phyloP scores from a whole-genome alignment of 2,888 invertebrate genomes.

The Arge pagana region DNA sequence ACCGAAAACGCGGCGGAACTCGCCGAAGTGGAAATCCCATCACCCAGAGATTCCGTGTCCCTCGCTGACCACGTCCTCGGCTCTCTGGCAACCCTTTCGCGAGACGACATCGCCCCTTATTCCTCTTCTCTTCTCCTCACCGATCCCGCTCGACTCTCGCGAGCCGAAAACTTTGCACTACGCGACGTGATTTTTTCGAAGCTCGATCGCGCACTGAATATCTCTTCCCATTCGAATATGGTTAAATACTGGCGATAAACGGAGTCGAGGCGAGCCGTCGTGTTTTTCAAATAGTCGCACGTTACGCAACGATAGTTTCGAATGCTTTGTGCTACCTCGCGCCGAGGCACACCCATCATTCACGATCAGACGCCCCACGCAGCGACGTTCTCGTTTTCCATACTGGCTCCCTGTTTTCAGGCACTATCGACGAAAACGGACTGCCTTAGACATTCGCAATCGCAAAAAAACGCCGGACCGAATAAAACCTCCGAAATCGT shows the following conservation, averaged over 20 bases:
- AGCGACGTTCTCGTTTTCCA: too few relatives aligned
- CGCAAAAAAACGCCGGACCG: too few relatives aligned
- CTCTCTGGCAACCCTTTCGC: neutral
- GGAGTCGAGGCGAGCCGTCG: neutral
- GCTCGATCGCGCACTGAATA: neutral
- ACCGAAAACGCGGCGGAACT: slow-evolving; percentile 30
- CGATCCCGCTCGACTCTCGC: too few relatives aligned
- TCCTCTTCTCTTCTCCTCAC: neutral
- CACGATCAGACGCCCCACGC: too few relatives aligned
- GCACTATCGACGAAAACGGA: too few relatives aligned
- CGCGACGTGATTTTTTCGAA: too few relatives aligned
- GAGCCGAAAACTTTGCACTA: too few relatives aligned
- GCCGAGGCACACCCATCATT: slow-evolving; percentile 8
- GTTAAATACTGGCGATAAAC: slow-evolving; percentile 6
- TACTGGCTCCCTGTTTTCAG: too few relatives aligned
- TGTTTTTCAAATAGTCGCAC: neutral
- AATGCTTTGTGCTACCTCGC: slow-evolving; percentile 1
- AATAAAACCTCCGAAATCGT: too few relatives aligned
- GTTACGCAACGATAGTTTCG: slow-evolving; percentile 3
- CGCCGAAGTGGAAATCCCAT: slow-evolving; percentile 41
- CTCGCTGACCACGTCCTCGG: slow-evolving; percentile 38
- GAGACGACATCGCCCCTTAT: too few relatives aligned
- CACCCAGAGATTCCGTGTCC: slow-evolving; percentile 28
- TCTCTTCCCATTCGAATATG: neutral
- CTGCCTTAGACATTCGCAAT: too few relatives aligned